Base-by-base conservation (phyloP, 1,140 invertebrate species). In the Drosophila obscura region DNA sequence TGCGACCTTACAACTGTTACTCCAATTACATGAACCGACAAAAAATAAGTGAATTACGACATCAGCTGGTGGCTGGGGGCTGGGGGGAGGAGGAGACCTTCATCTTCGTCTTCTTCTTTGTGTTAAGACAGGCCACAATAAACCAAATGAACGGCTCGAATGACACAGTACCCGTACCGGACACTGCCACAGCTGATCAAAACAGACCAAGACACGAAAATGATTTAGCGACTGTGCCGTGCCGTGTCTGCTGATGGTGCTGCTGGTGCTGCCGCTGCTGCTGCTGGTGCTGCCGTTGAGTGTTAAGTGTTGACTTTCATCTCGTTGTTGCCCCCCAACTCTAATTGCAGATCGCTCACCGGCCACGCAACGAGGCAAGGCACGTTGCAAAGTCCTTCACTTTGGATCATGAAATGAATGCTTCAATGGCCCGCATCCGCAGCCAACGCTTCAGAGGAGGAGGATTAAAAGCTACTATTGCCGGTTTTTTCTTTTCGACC, bases 231-330 rank as follows among this genome's bases (percentile, higher is more conserved):
- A 66, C 73, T 82, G 83, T 87, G 41, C 53, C 19, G 19, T 19
- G 19, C 0, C 19, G 19, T 19, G 19, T 1, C 19, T 19, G 19
- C 19, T 19, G 19, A 19, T 19, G 19, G 19, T 26, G 58, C 41
- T 44, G 67, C 28, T 41, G 26, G 44, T 48, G 53, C 50, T 50
- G 60, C 48, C 45, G 52, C 0, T 16, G 41, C 53, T 26, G 58
- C 41, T 41, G 67, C 26, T 41, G 26, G 44, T 48, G 53, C 55
- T 50, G 60, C 48, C 45, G 52, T 68, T 57, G 60, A 78, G 82
- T 75, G 78, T 85, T 77, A 77, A 87, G 83, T 87, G 83, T 87
- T 88, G 83, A 87, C 83, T 87, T 87, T 87, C 83, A 88, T 87
- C 83, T 88, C 73, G 59, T 63, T 68, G 83, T 43, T 71, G 52